Conservation (phyloP, 2,888 invertebrate genomes). For the Athrips mouffetella region DNA sequence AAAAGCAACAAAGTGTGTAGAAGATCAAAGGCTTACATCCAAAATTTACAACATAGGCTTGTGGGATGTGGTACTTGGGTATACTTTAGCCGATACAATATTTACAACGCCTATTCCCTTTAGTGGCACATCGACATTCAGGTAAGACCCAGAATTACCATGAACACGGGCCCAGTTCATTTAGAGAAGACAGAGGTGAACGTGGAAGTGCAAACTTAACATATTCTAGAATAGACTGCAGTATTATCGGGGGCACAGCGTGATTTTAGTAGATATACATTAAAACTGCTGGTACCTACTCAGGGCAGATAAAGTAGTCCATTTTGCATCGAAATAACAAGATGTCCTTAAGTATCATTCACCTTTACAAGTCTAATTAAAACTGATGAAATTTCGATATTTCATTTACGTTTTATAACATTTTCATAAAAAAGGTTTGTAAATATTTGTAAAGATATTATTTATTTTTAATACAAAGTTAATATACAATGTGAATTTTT, state of each 20-base stretch:
- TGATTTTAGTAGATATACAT: too few species aligned
- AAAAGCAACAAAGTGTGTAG: neutral
- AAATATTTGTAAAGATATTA: too few species aligned
- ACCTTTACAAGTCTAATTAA: too few species aligned
- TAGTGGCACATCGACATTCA: slow-evolving; percentile 56
- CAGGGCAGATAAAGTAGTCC: too few species aligned
- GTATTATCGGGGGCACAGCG: too few species aligned
- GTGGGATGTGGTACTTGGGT: slow-evolving; percentile 25
- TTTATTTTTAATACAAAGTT: too few species aligned
- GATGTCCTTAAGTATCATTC: too few species aligned
- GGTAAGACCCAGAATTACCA: slow-evolving; percentile 65
- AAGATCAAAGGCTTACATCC: slow-evolving; percentile 1
- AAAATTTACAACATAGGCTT: slow-evolving; percentile 18
- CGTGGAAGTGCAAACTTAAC: neutral
- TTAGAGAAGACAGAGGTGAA: slow-evolving; percentile 37
- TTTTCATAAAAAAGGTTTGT: too few species aligned
- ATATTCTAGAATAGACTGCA: neutral
- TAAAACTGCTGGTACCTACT: too few species aligned
- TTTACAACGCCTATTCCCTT: slow-evolving; percentile 49
- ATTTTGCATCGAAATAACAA: slow-evolving; percentile 1
- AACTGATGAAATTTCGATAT: too few species aligned
- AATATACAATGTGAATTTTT: too few species aligned
- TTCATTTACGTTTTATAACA: too few species aligned
- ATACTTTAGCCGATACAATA: slow-evolving; percentile 43
- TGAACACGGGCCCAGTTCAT: slow-evolving; percentile 62